A percentile compares a stretch with the other conserved stretches of the same genome.
Evolutionary conservation across 2,888 invertebrate genomes (phyloP).

Genomic region (Fissipunctia ypsillon): DNA sequence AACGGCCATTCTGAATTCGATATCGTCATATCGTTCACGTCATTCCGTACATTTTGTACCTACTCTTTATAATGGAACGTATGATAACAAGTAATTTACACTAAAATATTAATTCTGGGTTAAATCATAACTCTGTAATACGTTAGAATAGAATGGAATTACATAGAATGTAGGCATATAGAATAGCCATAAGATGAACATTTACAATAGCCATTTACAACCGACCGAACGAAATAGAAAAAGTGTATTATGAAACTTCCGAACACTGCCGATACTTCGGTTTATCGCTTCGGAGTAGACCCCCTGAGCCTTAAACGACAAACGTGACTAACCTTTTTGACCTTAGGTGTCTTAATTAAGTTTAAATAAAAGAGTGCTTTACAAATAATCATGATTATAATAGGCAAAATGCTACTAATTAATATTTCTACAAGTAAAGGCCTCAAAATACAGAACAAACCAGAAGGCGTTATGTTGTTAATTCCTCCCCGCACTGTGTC

Average conservation of each 20-base stretch:
- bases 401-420: neutral
- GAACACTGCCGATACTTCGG: too few relatives aligned
- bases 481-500: neutral
- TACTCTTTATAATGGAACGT: constrained; percentile 33
- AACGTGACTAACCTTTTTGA: neutral
- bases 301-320: too few relatives aligned
- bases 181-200: too few relatives aligned
- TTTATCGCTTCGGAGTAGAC: too few relatives aligned
- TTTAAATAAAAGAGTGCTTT: neutral
- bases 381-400: neutral
- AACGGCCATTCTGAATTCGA: constrained; percentile 17
- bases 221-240: too few relatives aligned
- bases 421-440: neutral
- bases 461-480: neutral
- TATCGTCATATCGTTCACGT: constrained; percentile 33
- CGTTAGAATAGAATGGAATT: neutral
- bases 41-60: constrained; percentile 25
- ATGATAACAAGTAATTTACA: constrained; percentile 33
- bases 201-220: too few relatives aligned
- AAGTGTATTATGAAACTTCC: too few relatives aligned
- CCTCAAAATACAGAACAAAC: neutral
- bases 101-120: constrained; percentile 10
- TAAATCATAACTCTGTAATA: neutral
- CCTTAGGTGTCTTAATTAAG: too few relatives aligned
- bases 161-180: neutral